Evolutionary conservation across 1,140 invertebrate genomes (phyloP), one percentile per base, ranked within the genome.

Genomic region (Philotrypesis tridentata): DNA sequence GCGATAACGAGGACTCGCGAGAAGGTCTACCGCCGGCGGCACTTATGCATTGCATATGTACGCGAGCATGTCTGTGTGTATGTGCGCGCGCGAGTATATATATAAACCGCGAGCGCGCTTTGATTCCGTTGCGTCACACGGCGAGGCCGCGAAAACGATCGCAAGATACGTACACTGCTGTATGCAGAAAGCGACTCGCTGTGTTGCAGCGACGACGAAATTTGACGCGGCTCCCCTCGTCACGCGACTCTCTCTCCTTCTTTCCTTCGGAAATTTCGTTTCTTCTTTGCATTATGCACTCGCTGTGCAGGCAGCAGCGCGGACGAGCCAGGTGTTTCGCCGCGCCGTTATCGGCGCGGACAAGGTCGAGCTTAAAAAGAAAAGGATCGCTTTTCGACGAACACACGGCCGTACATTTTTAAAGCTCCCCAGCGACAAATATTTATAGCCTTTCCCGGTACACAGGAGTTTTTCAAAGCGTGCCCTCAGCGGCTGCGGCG

Each of bases 101-200:
- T 75, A 71, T 79, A 76, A 68, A 80, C 83, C 81, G 73, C 80
- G 76, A 68, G 61, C 21, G 48, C 48, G 55, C 12, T 48, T 48
- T 27, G 2, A 81, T 76, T 55, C 6, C 27, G 78, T 86, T 85
- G 82, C 85, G 80, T 86, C 85, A 86, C 21, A 55, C 29, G 71
- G 80, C n/a, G 55, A 84, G 78, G 79, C 33, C 82, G 68, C 74
- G 76, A n/a, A 77, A 82, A 82, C 43, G 48, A 55, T 27, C 33
- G 33, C 33, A 37, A 37, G n/a, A n/a, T n/a, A n/a, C 23, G 43
- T 33, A 14, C 27, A 31, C 71, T 73, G n/a, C n/a, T n/a, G n/a
- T n/a, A 60, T 63, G 63, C 70, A 23, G 31, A 55, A 60, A 37
- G 17, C 48, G 33, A 37, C 33, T n/a, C 33, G 33, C 33, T 8